Evolutionary conservation across 2,888 invertebrate genomes (phyloP), one percentile per base, ranked within the genome.

Genomic region (Dicycla oo): DNA sequence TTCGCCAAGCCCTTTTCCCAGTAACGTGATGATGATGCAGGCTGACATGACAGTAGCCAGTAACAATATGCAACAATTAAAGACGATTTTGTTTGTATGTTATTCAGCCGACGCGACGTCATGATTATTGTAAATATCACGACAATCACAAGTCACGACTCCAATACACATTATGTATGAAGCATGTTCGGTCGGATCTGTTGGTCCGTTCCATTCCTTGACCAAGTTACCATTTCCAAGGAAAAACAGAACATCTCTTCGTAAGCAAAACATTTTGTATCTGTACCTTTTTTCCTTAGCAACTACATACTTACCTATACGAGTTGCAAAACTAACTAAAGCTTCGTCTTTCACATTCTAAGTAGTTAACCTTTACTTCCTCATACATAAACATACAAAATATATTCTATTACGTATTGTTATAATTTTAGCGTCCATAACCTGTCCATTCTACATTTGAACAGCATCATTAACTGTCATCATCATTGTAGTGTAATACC

Each of bases 391-490:
- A 53, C 43, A 54, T 18, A 60, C 45, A 57, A 53, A 57, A 72
- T 45, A 26, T 57, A 66, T 54, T 68, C n/a, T 61, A 56, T 79
- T 69, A 73, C 63, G 56, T 69, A 53, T 67, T 57, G 40, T 64
- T 34, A 66, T 69, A 76, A 80, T 73, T 68, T 68, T 61, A 51
- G 13, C 53, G 67, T 71, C 60, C 58, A 75, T 69, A 73, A 67
- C 67, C 60, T 67, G 66, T 54, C 43, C 73, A 67, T 79, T 78
- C 66, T 69, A 69, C 54, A 74, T 62, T 66, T 47, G 64, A 51
- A 61, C 51, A 80, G 61, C 68, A 56, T 69, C 78, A 81, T 83
- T 81, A 78, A 43, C 58, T 68, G 63, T 73, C 61, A 83, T 81
- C 81, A 83, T 54, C 71, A 66, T 30, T 73, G 75, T 71, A 54